Evolutionary conservation across 2,113 vertebrate species (phyloP).

Genomic region (Corydoras sp.): DNA sequence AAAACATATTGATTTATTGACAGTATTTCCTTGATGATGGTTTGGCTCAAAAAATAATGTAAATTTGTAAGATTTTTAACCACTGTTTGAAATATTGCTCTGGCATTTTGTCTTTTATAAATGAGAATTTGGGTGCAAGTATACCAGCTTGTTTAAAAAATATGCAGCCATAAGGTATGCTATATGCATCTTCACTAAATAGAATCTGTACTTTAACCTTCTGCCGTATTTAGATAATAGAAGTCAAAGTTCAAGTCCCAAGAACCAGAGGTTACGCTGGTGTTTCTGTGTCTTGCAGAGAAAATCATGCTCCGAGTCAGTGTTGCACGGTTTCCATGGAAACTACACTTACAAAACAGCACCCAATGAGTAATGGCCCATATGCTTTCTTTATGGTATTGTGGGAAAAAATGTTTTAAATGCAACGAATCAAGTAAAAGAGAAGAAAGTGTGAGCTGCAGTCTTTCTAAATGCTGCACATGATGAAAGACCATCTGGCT

Average conservation of each 20-base stretch:
- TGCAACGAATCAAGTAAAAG: too few species aligned
- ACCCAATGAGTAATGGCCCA: conserved; percentile 52
- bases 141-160: conserved; percentile 20
- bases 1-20: too few species aligned
- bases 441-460: too few species aligned
- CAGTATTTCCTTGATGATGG: not conserved
- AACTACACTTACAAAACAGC: conserved; percentile 49
- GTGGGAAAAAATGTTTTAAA: too few species aligned
- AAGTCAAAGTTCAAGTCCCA: conserved; percentile 48
- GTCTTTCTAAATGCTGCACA: too few species aligned
- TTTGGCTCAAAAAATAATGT: not conserved
- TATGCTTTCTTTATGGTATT: conserved; percentile 45
- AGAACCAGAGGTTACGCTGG: conserved; percentile 33
- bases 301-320: conserved; percentile 28
- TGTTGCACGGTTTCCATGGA: conserved; percentile 50
- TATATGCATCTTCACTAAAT: conserved; percentile 29
- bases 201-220: conserved; percentile 32
- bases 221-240: conserved; percentile 30
- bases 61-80: too few species aligned
- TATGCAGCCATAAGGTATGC: conserved; percentile 21
- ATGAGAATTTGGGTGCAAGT: too few species aligned
- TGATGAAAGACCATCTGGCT: too few species aligned
- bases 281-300: conserved; percentile 37
- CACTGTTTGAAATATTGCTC: not conserved
- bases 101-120: not conserved